phyloP scores from a whole-genome alignment of 2,888 invertebrate species.

The Parelbella ahira region DNA sequence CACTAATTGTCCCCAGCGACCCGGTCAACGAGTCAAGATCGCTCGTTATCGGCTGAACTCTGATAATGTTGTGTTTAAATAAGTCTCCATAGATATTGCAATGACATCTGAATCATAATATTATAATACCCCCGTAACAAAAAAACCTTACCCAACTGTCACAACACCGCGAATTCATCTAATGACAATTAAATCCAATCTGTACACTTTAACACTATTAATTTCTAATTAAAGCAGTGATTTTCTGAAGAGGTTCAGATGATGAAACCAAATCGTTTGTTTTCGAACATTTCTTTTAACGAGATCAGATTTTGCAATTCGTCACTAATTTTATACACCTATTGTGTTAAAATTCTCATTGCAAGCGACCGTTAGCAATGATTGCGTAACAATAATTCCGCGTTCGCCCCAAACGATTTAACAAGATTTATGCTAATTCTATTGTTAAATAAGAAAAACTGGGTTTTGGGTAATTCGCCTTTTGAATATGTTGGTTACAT shows the following conservation, averaged over 20 bases:
- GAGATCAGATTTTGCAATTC: slow-evolving; percentile 9
- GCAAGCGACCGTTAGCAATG: slow-evolving; percentile 25
- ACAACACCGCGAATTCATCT: no score
- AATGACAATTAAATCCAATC: no score
- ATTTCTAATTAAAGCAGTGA: no score
- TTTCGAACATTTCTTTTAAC: not conserved
- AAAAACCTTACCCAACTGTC: no score
- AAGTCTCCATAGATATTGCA: no score
- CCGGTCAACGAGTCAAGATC: not conserved
- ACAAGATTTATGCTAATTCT: slow-evolving; percentile 8
- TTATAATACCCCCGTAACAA: not conserved
- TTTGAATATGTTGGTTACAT: no score
- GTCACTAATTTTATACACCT: slow-evolving; percentile 16
- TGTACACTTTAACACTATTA: no score
- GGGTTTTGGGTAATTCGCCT: no score
- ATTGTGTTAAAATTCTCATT: slow-evolving; percentile 25
- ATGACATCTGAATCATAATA: not conserved
- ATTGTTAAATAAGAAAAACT: slow-evolving; percentile 8
- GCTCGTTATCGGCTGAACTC: not conserved
- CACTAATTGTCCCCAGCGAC: slow-evolving; percentile 5
- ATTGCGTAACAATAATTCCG: slow-evolving; percentile 20
- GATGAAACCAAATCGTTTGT: slow-evolving; percentile 1
- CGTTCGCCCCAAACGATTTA: slow-evolving; percentile 2
- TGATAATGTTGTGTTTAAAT: not conserved
- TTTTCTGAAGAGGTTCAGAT: no score